These are phyloP conservation scores for Drosophila nigromelanica DNA, from an alignment of 1,140 invertebrate species.

Conservation along the genomic window DNA sequence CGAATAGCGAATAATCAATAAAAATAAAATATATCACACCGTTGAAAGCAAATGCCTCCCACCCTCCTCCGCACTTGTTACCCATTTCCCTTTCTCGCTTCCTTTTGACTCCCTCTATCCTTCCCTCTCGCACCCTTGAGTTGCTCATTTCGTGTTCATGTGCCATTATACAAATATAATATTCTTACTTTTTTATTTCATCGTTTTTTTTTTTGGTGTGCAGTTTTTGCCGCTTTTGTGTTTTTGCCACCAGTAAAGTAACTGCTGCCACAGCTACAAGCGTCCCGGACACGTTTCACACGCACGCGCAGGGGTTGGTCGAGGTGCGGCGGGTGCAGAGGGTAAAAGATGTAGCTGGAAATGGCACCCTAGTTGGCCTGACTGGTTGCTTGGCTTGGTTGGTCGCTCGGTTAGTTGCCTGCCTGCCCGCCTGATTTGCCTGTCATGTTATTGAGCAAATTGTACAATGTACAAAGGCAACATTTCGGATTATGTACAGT, in stretches of 20 bases:
- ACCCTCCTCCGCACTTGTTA: neutral
- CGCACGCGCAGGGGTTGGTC: slow-evolving; percentile 73
- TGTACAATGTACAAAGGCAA: slow-evolving; percentile 67
- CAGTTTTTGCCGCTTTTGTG: slow-evolving; percentile 64
- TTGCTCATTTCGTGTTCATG: slow-evolving; percentile 80
- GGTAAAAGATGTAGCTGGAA: slow-evolving; percentile 14
- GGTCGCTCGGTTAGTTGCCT: slow-evolving; percentile 26
- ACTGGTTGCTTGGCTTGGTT: slow-evolving; percentile 1
- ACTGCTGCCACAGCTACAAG: slow-evolving; percentile 48
- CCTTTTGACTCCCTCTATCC: neutral
- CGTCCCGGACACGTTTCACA: slow-evolving; percentile 51
- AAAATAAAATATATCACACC: slow-evolving; percentile 82
- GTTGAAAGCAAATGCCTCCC: slow-evolving; percentile 45
- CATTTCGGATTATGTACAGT: slow-evolving; percentile 26
- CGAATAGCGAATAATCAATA: slow-evolving; percentile 76
- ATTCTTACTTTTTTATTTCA: slow-evolving; percentile 52
- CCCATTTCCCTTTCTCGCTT: slow-evolving; percentile 12
- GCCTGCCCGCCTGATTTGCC: slow-evolving; percentile 60
- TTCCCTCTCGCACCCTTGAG: slow-evolving; percentile 24
- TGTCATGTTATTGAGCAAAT: slow-evolving; percentile 81
- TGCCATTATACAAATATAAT: slow-evolving; percentile 82
- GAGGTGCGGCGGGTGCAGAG: neutral
- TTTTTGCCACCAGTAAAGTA: slow-evolving; percentile 70
- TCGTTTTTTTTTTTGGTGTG: slow-evolving; percentile 28
- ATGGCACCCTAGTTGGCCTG: slow-evolving; percentile 69